Evolutionary conservation across 2,888 invertebrate species (phyloP).

Genomic region (Cheilosia urbana): DNA sequence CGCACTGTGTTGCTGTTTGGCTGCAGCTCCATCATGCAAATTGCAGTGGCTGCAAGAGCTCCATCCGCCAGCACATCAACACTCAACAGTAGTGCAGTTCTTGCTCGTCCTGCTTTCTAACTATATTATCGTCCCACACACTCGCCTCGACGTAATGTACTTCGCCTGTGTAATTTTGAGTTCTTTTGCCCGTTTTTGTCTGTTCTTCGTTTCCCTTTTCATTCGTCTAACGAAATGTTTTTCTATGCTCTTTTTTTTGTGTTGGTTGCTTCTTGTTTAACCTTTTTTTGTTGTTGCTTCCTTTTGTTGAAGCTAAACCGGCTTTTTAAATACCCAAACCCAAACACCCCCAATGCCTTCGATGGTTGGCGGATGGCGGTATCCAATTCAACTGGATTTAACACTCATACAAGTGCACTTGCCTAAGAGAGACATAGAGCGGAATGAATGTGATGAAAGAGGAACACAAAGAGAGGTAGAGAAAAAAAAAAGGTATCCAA

Average conservation of each 20-base stretch:
- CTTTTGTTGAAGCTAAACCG: conserved; percentile 66
- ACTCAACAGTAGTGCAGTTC: not conserved
- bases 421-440: conserved; percentile 4
- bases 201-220: not conserved
- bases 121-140: conserved; percentile 37
- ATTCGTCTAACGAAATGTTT: conserved; percentile 12
- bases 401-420: conserved; percentile 55
- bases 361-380: conserved; percentile 35
- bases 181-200: conserved; percentile 1
- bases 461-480: conserved; percentile 24
- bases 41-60: conserved; percentile 10
- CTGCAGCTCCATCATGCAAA: conserved; percentile 4
- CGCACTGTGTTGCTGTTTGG: conserved; percentile 33
- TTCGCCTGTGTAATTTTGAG: conserved; percentile 9
- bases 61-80: not conserved
- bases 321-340: conserved; percentile 73
- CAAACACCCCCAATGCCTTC: conserved; percentile 72
- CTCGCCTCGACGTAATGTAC: not conserved
- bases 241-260: conserved; percentile 11
- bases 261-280: conserved; percentile 8
- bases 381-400: conserved; percentile 70
- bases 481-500: not conserved
- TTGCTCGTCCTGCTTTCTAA: conserved; percentile 4
- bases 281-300: conserved; percentile 29
- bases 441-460: conserved; percentile 24